Base-by-base conservation (phyloP, 2,888 invertebrate genomes). In the Pammene fasciana region DNA sequence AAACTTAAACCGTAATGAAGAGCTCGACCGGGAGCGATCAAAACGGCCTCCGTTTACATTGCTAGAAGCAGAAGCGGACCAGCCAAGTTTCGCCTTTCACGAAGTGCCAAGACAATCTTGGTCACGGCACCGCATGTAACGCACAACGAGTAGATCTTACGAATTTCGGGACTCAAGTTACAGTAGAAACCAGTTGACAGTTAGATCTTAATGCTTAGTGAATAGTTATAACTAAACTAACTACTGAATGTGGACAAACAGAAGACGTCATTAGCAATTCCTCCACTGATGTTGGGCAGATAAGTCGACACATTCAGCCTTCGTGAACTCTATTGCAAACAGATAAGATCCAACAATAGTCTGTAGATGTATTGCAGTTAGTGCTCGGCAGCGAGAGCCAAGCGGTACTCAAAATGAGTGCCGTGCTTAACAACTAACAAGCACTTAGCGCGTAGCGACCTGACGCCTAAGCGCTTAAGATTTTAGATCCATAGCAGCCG, bases 1-100 rank as follows among this genome's bases (percentile, higher is more conserved):
- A 66, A 66, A 67, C 54, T 67, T 67, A 43, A 59, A 7, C 36
- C 16, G 43, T 60, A 54, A 67, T 61, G 54, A 67, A 67, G 36
- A 52, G 57, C 26, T 11, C 64, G 56, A 16, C 26, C 55, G 13
- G 0, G 13, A 43, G 5, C 10, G 11, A 16, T 48, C 46, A 11
- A 0, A 16, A 14, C 16, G 11, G 5, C 13, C 45, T 45, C 1
- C 8, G 8, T 16, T 8, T 9, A 43, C 43, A 43, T 48, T 9
- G n/a, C 14, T 7, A 6, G 13, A n/a, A 45, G 45, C n/a, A 6
- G 13, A n/a, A 45, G 45, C n/a, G 45, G 45, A 13, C 45, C 45
- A n/a, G 5, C n/a, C n/a, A 13, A 43, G 38, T 38, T 9, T 38
- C 0, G 9, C 7, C 2, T 38, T 9, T 10, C 9, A 11, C 43